Evolutionary conservation across 2,797 vertebrate species (phyloP), one percentile per base, ranked within the genome.

Genomic region (Gymnoscopelus microlampas): DNA sequence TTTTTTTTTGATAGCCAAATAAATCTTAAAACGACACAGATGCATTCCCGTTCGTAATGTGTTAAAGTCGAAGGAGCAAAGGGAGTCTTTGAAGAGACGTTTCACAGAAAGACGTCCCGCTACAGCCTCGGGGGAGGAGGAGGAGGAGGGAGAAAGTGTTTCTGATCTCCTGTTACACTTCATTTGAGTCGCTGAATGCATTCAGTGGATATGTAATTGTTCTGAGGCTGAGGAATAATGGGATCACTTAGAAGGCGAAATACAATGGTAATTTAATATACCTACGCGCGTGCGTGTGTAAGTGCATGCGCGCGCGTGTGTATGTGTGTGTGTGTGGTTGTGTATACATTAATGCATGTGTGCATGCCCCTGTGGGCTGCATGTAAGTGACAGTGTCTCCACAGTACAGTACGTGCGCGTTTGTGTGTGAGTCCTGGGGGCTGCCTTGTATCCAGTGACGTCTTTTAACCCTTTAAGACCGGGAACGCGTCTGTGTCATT

Each of bases 151-250:
- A 68, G 48, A 84, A 61, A 77, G 79, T 80, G 81, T 82, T 74
- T 88, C 87, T 89, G 86, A 89, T 91, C 88, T 91, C 89, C 68
- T 53, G 80, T 92, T 91, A 89, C 88, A 90, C 87, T 88, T 91
- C 88, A 89, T 93, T 89, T 90, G 82, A 86, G 83, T 73, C 88
- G 65, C 73, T 86, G 84, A 92, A 91, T 85, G 84, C 80, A 69
- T 81, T 89, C 74, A 70, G 82, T 86, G 80, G 76, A 85, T 84
- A 77, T 87, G 80, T 88, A 90, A 93, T 92, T 93, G 91, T 90
- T 91, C 89, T 81, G 84, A 91, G 73, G 85, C 85, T 78, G 73
- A 88, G 63, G 74, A 87, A 86, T 91, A 92, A 92, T 90, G 78
- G 81, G 70, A 90, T 90, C 87, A 83, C 85, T 92, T 91, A 88